A percentile compares a stretch with the other conserved stretches of the same genome.
Evolutionary conservation across 2,113 vertebrate species (phyloP).

Genomic region (Sturnira hondurensis): DNA sequence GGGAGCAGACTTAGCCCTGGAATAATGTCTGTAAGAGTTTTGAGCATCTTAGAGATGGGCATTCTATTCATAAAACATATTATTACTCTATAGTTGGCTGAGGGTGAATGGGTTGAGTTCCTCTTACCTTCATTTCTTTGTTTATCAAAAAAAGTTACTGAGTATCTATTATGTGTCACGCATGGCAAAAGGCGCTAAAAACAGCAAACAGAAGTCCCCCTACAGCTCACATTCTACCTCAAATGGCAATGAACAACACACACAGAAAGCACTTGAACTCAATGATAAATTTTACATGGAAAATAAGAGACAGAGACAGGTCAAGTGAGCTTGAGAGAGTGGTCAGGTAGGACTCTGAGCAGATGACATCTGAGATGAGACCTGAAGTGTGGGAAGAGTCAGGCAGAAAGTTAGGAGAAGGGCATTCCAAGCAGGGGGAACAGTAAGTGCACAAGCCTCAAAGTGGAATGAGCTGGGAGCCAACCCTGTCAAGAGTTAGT

Average conservation of each 20-base stretch:
- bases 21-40: not conserved
- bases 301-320: not conserved
- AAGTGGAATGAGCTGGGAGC: not conserved
- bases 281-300: not conserved
- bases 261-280: not conserved
- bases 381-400: no score
- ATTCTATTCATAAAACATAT: not conserved
- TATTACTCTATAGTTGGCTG: not conserved
- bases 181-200: not conserved
- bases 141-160: not conserved
- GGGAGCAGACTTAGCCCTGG: not conserved
- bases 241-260: not conserved
- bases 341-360: not conserved
- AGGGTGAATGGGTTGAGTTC: not conserved
- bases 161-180: not conserved
- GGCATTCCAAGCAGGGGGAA: not conserved
- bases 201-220: not conserved
- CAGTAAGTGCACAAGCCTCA: not conserved
- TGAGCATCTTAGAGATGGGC: not conserved
- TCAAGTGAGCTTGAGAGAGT: not conserved
- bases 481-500: no score
- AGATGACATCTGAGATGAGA: not conserved
- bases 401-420: not conserved
- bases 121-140: not conserved
- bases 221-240: not conserved